phyloP scores from a whole-genome alignment of 2,113 vertebrate species.

The Podarcis cretensis region DNA sequence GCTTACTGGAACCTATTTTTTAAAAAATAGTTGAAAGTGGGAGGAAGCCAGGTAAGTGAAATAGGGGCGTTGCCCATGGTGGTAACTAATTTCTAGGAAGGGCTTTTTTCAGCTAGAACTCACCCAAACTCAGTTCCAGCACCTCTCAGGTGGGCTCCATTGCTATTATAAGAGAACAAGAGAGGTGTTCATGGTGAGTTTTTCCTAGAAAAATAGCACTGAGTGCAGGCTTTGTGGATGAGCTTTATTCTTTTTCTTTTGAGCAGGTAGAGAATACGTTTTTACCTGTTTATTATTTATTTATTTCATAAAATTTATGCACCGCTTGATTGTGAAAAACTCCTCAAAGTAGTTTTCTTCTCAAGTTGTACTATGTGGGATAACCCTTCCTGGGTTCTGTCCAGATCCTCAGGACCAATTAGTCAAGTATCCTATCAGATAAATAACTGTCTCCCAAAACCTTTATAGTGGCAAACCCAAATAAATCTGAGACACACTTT shows the following conservation, averaged over 20 bases:
- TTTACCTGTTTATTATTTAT: constrained; percentile 52
- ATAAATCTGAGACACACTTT: constrained; percentile 79
- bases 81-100: neutral
- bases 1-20: neutral
- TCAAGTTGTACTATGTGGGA: constrained; percentile 39
- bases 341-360: neutral
- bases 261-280: constrained; percentile 12
- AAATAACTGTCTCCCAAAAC: constrained; percentile 76
- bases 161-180: too few species aligned
- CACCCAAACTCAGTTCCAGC: too few species aligned
- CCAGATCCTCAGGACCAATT: constrained; percentile 61
- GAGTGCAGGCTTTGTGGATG: neutral
- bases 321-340: too few species aligned
- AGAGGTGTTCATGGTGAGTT: too few species aligned
- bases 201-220: too few species aligned
- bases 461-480: constrained; percentile 78
- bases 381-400: constrained; percentile 55
- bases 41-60: neutral
- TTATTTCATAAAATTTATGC: too few species aligned
- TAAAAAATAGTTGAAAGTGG: neutral
- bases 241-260: neutral
- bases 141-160: too few species aligned
- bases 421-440: constrained; percentile 75
- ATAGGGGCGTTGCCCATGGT: fast-evolving
- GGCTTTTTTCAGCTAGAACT: neutral